Conservation (phyloP, 2,113 vertebrate species). For the Oryzias woworae region DNA sequence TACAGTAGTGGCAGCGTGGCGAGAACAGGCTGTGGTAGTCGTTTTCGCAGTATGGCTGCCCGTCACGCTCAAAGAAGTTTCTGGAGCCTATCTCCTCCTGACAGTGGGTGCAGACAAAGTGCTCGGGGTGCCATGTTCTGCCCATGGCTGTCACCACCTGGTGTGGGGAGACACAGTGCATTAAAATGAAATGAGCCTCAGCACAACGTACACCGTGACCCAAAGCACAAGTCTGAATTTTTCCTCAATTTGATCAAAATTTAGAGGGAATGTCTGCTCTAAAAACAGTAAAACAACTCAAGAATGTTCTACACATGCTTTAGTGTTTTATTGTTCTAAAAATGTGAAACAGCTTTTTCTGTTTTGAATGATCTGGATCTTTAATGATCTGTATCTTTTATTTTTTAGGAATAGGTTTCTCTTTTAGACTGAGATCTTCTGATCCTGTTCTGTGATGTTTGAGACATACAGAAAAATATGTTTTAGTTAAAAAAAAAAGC, state of each 20-base stretch:
- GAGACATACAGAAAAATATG: too few species aligned
- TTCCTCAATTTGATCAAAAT: too few species aligned
- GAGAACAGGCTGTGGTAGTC: slow-evolving; percentile 96
- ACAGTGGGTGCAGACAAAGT: slow-evolving; percentile 97
- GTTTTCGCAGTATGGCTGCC: slow-evolving; percentile 93
- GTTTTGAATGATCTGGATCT: too few species aligned
- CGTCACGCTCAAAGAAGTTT: slow-evolving; percentile 95
- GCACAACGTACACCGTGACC: slow-evolving; percentile 4
- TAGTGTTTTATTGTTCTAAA: too few species aligned
- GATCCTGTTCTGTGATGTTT: too few species aligned
- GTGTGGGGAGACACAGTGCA: slow-evolving; percentile 27
- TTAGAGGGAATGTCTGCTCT: neutral
- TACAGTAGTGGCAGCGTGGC: slow-evolving; percentile 94
- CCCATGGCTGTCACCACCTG: slow-evolving; percentile 98
- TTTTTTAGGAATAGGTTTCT: too few species aligned
- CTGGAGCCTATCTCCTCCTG: slow-evolving; percentile 94
- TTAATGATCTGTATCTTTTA: too few species aligned
- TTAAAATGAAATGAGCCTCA: slow-evolving; percentile 40
- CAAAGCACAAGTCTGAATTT: neutral
- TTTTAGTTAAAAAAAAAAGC: too few species aligned
- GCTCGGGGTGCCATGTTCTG: slow-evolving; percentile 94
- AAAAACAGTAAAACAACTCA: neutral
- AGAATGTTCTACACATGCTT: too few species aligned
- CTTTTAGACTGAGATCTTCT: too few species aligned
- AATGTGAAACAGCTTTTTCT: too few species aligned